A percentile compares a stretch with the other conserved stretches of the same genome.
phyloP scores from a whole-genome alignment of 2,888 invertebrate genomes.

The Chromoteleia sp. region DNA sequence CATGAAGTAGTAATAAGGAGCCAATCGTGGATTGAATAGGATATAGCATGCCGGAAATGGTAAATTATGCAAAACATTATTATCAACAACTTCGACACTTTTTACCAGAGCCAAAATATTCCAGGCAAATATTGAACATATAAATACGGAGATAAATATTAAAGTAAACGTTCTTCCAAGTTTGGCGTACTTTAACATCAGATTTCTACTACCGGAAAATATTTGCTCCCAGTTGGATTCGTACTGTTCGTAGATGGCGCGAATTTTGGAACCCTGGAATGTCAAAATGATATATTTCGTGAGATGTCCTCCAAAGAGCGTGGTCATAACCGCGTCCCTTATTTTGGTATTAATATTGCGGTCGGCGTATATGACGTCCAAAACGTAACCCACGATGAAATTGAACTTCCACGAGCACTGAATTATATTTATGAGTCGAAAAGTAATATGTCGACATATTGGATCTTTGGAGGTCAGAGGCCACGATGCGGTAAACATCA shows the following conservation, averaged over 20 bases:
- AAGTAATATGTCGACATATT: background rate
- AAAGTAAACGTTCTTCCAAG: conserved; percentile 1
- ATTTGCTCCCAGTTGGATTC: conserved; percentile 27
- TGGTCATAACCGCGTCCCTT: background rate
- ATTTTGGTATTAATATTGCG: background rate
- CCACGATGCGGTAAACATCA: background rate
- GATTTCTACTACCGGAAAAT: conserved; percentile 6
- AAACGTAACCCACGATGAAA: background rate
- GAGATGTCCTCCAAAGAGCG: background rate
- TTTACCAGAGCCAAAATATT: conserved; percentile 10
- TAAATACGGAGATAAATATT: background rate
- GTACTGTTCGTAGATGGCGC: conserved; percentile 5
- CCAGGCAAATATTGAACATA: background rate
- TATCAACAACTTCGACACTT: background rate
- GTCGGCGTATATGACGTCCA: background rate
- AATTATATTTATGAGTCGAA: background rate
- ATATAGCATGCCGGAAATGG: conserved; percentile 25
- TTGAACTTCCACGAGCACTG: background rate
- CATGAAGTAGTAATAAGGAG: conserved; percentile 27
- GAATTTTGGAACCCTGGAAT: background rate
- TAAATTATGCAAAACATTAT: conserved; percentile 22
- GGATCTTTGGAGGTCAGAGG: background rate
- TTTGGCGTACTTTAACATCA: conserved; percentile 15
- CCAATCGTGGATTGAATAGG: conserved; percentile 1
- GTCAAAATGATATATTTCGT: conserved; percentile 8